Conservation (phyloP, 2,797 vertebrate species). For the Danio albolineatus region DNA sequence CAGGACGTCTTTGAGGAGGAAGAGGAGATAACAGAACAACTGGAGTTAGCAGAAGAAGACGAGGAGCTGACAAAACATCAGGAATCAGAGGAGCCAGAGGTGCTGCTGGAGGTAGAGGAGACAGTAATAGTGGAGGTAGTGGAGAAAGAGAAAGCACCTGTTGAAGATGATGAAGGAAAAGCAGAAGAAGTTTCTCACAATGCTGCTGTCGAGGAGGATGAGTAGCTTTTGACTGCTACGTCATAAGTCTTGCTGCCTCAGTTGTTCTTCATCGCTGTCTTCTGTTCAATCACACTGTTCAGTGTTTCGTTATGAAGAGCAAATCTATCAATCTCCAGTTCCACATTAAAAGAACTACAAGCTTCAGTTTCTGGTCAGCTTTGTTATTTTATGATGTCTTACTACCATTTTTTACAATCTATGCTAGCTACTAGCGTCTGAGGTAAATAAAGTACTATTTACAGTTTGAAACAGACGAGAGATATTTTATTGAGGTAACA, state of each 20-base stretch:
- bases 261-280: neutral
- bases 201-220: neutral
- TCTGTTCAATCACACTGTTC: neutral
- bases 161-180: neutral
- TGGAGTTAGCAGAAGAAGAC: neutral
- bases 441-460: neutral
- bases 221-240: neutral
- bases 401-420: no score
- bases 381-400: conserved; percentile 1
- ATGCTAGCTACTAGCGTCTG: neutral
- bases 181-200: conserved; percentile 16
- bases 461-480: no score
- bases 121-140: neutral
- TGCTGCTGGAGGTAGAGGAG: neutral
- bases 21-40: neutral
- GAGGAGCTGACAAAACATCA: neutral
- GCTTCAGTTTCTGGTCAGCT: neutral
- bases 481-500: no score
- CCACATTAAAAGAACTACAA: conserved; percentile 33
- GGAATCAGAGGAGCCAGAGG: no score
- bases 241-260: neutral
- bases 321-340: neutral
- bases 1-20: neutral
- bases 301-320: neutral
- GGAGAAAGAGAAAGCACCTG: conserved; percentile 2